Base-by-base conservation (phyloP, 2,113 vertebrate genomes). In the Corydoras maculifer region DNA sequence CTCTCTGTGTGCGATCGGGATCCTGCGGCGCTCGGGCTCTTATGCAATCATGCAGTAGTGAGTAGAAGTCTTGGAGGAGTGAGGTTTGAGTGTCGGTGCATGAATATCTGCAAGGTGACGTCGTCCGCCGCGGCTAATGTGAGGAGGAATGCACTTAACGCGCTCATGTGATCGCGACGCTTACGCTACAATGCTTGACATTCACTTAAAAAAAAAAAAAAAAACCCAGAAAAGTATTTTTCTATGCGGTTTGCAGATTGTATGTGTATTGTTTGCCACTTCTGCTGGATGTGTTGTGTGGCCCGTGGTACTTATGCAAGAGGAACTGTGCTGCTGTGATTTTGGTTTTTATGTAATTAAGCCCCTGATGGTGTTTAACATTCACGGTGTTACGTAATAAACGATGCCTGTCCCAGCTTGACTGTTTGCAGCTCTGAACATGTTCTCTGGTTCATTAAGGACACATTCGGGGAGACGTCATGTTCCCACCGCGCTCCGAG, bases 251-350 rank as follows among this genome's bases (percentile, higher is more conserved):
- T 43, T 43, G 35, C 35, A 8, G 35, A 43, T 43, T 8, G 35
- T 43, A 43, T 43, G 35, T 2, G 35, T 43, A 43, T 43, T 8
- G 35, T 43, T 4, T 15, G 12, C 50, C 70, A 54, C 65, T 43
- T 67, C 51, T 25, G 66, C 76, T 75, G 68, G 59, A 68, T 78
- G 58, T 71, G 68, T 51, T 51, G 54, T 70, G 55, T 86, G 82
- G 82, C 78, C 82, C 85, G 81, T 85, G 62, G 69, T 72, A 80
- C 71, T 68, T 73, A 77, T 80, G 62, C 76, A 75, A 76, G 81
- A 75, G 84, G 35, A 81, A 83, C 72, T 84, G 84, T 85, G 83
- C 82, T 86, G 81, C 79, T 84, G 79, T 84, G 74, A 71, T 25
- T 25, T 25, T 77, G 83, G 82, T 77, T 75, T 59, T 68, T 4